Evolutionary conservation across 2,888 invertebrate genomes (phyloP).

Genomic region (Plemyria rubiginata): DNA sequence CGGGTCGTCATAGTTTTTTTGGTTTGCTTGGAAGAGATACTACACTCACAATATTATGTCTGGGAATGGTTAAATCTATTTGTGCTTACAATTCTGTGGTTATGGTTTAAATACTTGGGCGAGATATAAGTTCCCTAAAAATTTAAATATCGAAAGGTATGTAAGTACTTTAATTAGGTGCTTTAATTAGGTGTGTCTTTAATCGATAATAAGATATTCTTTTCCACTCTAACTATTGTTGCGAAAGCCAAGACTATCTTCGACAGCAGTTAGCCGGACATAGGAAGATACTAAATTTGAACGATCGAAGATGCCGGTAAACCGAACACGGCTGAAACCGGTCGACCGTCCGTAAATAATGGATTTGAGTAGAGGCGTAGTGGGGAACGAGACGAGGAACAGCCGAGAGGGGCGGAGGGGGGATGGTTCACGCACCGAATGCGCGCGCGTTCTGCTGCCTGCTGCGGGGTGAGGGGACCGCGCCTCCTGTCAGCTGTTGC

Average conservation of each 20-base stretch:
- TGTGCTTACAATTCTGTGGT: background rate
- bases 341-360: slow-evolving; percentile 84
- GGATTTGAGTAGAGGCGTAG: slow-evolving; percentile 82
- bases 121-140: background rate
- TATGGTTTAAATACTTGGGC: background rate
- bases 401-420: slow-evolving; percentile 67
- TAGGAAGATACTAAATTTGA: slow-evolving; percentile 84
- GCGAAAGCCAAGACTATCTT: background rate
- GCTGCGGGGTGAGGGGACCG: slow-evolving; percentile 63
- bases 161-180: no score
- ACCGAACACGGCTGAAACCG: slow-evolving; percentile 82
- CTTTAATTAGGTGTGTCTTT: no score
- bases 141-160: no score
- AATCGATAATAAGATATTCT: no score
- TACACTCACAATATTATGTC: slow-evolving; percentile 8
- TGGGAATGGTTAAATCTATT: slow-evolving; percentile 2
- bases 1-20: slow-evolving; percentile 46
- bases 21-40: slow-evolving; percentile 42
- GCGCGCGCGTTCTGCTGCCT: slow-evolving; percentile 67
- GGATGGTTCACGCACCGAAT: slow-evolving; percentile 75
- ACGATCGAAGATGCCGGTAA: slow-evolving; percentile 76
- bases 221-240: no score
- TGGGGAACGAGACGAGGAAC: slow-evolving; percentile 63
- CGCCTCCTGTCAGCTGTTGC: slow-evolving; percentile 85
- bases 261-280: slow-evolving; percentile 62